phyloP scores from a whole-genome alignment of 2,113 vertebrate species.

The Spermophilus dauricus region DNA sequence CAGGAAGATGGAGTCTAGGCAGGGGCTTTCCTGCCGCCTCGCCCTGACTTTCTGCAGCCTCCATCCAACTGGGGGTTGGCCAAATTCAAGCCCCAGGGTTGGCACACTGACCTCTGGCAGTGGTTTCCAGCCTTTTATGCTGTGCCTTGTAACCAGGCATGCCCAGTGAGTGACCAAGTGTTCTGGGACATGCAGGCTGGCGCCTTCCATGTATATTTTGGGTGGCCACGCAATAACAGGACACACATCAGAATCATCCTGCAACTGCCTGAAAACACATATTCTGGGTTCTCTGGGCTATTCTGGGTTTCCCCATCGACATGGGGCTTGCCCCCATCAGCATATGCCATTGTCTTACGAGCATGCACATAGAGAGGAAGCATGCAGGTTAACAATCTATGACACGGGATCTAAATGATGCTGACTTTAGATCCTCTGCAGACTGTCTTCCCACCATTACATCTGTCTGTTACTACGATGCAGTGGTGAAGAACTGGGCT shows the following conservation, averaged over 20 bases:
- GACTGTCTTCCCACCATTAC: background rate
- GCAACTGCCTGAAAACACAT: background rate
- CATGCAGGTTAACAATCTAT: too few species aligned
- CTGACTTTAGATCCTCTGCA: background rate
- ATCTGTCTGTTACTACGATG: background rate
- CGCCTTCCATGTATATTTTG: background rate
- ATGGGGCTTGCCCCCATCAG: background rate
- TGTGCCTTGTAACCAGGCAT: background rate
- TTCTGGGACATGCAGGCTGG: background rate
- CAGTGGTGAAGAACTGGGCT: background rate
- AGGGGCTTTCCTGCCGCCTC: background rate
- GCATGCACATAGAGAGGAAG: background rate
- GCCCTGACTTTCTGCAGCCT: background rate
- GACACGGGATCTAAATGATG: background rate
- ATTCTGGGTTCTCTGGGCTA: background rate
- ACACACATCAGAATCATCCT: background rate
- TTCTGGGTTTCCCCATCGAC: background rate
- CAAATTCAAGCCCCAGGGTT: background rate
- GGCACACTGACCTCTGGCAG: background rate
- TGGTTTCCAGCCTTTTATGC: background rate
- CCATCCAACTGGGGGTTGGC: background rate
- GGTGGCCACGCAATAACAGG: background rate
- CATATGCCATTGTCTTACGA: background rate
- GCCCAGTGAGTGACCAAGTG: background rate
- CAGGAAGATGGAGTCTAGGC: too few species aligned